Evolutionary conservation across 2,888 invertebrate species (phyloP), one percentile per base, ranked within the genome.

Genomic region (Phaedon cochleariae): DNA sequence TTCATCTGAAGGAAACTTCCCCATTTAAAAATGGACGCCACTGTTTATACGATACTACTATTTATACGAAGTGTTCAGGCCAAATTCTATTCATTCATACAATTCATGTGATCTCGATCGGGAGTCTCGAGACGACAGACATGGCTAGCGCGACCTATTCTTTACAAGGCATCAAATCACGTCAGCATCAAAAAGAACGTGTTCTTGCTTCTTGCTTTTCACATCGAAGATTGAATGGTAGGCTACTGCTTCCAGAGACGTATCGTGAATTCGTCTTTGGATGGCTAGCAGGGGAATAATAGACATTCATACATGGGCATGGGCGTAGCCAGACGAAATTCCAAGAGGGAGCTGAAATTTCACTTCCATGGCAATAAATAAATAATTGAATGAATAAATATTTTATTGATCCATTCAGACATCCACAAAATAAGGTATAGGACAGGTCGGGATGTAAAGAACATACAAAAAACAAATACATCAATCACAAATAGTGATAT

Each of bases 101-200:
- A 52, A 52, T 21, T 48, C 29, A 46, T 49, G 54, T 53, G 41
- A 29, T n/a, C 54, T 46, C 12, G 15, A 59, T 17, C 26, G 59
- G 45, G 41, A 62, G 59, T 46, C 31, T 41, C 41, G 15, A 41
- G 41, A 41, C 41, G n/a, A 15, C 15, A 57, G 65, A 57, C 65
- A 57, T 63, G 59, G 62, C 60, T 26, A 12, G 41, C 53, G 63
- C 46, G 60, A 59, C 64, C 64, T 61, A 65, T 68, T 65, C 62
- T 65, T 64, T 63, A 63, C 63, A 57, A 57, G 41, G 45, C 41
- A 60, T 62, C 68, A 62, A 64, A 55, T 46, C 52, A 65, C 60
- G 61, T 68, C 65, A 57, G 58, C 62, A 61, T 65, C 53, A 53
- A 55, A 65, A 65, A 63, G 62, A 65, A 65, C 60, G 68, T 59